phyloP scores from a whole-genome alignment of 2,888 invertebrate species.

The Xestia rhomboidea region DNA sequence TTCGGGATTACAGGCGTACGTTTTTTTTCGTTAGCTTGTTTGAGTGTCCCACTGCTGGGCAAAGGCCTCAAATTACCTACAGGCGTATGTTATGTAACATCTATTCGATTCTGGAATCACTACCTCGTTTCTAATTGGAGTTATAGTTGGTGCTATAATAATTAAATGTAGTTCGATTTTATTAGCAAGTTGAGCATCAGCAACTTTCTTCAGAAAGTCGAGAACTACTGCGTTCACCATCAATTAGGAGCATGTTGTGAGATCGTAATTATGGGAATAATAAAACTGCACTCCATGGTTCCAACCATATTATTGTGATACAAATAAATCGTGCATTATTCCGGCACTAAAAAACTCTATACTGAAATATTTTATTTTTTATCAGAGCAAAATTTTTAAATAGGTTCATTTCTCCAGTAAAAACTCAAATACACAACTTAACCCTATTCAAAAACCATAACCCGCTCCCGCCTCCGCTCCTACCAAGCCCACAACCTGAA shows the following conservation, averaged over 20 bases:
- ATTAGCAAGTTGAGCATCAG: background rate
- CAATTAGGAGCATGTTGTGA: background rate
- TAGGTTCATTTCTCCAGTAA: too few species aligned
- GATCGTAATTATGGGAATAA: too few species aligned
- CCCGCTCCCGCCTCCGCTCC: slow-evolving; percentile 29
- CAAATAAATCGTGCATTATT: background rate
- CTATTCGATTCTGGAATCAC: too few species aligned
- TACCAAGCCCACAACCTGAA: slow-evolving; percentile 30
- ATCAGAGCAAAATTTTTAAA: too few species aligned
- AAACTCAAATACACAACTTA: too few species aligned
- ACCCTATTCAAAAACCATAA: too few species aligned
- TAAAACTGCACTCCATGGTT: background rate
- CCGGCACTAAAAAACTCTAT: too few species aligned
- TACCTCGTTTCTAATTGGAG: background rate
- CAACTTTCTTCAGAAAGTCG: background rate
- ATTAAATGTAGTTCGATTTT: background rate
- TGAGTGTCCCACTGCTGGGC: too few species aligned
- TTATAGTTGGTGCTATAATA: background rate
- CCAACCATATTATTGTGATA: background rate
- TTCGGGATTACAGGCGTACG: background rate
- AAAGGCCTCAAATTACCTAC: too few species aligned
- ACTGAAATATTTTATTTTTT: too few species aligned
- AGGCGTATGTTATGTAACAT: background rate
- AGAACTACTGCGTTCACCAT: background rate
- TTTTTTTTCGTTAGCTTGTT: too few species aligned